Base-by-base conservation (phyloP, 1,140 invertebrate genomes). In the Plodia interpunctella region DNA sequence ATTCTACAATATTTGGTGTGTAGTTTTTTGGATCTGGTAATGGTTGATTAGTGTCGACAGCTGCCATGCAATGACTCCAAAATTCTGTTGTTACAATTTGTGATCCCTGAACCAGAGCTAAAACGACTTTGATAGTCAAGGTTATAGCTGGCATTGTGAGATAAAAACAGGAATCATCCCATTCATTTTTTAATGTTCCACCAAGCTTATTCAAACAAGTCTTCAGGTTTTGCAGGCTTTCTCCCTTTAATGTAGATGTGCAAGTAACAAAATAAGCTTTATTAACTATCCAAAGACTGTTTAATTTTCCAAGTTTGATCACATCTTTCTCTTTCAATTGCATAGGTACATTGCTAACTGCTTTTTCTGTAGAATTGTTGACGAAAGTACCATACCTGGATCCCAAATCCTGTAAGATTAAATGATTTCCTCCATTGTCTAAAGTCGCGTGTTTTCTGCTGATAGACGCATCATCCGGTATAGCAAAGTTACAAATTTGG, bases 81-180 rank as follows among this genome's bases (percentile, higher is more conserved):
- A 91, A 95, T 3, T 90, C 79, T 13, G 90, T 79, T 9, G 89
- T 92, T 0, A 95, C 94, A 68, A 95, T 93, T 6, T 91, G 88
- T 44, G 91, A 92, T 44, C 90, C 88, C 59, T 92, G 90, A 0
- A 93, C 89, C 65, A 95, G 77, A 4, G 94, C 94, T 74, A 92
- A 91, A 9, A 94, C 78, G 21, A 94, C 91, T 89, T 95, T 95
- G 0, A 94, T 90, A 10, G 94, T 95, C 15, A 95, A 87, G 15
- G 91, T 92, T 20, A 94, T 90, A 18, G 90, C 90, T 49, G 91
- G 90, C 91, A 95, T 94, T 11, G 94, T 93, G 19, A 95, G 82
- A 76, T 93, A 91, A 19, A 90, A 83, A 70, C 93, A 94, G 32
- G 83, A 66, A n/a, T 82, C 62, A 65, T 87, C 85, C 90, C 90